These are phyloP conservation scores for Atherinosoma microstoma DNA, from an alignment of 2,797 vertebrate species.

Conservation along the genomic window DNA sequence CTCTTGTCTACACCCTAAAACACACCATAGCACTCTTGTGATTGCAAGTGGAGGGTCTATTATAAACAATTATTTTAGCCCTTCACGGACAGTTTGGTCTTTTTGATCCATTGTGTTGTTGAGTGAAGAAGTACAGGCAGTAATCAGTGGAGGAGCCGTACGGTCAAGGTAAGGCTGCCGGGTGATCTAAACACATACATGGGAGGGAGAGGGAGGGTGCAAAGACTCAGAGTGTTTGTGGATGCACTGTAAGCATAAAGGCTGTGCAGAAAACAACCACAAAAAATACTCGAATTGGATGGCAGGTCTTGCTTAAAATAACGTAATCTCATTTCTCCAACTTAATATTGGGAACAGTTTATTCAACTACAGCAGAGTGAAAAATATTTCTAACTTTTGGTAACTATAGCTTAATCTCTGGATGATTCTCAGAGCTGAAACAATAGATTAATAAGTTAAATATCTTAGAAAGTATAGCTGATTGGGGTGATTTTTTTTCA, in stretches of 20 bases:
- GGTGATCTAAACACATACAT: conserved; percentile 64
- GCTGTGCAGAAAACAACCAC: background rate
- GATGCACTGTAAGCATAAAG: conserved; percentile 36
- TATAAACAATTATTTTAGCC: conserved; percentile 94
- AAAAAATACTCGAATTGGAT: no score
- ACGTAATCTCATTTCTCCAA: no score
- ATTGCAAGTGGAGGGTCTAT: conserved; percentile 92
- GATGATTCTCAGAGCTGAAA: background rate
- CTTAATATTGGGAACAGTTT: no score
- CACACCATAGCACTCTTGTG: conserved; percentile 89
- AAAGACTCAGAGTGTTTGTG: conserved; percentile 30
- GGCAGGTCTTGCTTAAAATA: no score
- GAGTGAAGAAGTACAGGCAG: conserved; percentile 86
- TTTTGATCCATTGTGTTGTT: conserved; percentile 89
- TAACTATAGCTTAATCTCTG: background rate
- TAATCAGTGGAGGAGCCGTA: conserved; percentile 87
- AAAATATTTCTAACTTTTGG: background rate
- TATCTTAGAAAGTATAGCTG: no score
- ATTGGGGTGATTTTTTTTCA: no score
- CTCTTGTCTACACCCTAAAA: conserved; percentile 86
- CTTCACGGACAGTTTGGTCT: conserved; percentile 90
- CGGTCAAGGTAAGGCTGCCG: conserved; percentile 77
- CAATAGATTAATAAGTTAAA: no score
- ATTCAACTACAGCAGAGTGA: background rate
- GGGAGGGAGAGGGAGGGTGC: conserved; percentile 24